Base-by-base conservation (phyloP, 2,888 invertebrate species). In the Leucophora obtusa region DNA sequence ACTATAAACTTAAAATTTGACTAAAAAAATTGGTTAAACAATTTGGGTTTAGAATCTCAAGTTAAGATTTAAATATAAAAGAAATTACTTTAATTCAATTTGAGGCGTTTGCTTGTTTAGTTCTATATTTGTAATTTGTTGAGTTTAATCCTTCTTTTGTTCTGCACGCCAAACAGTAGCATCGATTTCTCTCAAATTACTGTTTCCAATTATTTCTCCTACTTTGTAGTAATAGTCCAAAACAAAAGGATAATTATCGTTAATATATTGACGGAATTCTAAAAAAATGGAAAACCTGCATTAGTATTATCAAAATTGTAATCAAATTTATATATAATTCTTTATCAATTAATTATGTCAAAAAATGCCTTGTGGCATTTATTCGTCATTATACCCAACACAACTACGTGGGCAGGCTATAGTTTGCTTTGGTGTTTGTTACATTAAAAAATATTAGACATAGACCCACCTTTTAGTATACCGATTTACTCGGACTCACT, bases 191-290 rank as follows among this genome's bases (percentile, higher is more conserved):
- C 95, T 90, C 28, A 90, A 82, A 4, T 85, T 86, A 69, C 82
- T 88, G 65, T 92, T 90, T 0, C 93, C 92, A 10, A 94, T 83
- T 53, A 90, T 87, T 90, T 95, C 95, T 71, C 95, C 95, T 33
- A 94, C 85, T 84, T 90, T 90, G 88, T 96, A 96, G 89, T 94
- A 96, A 62, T 92, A 91, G 83, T 95, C 93, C 82, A 96, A 90
- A 38, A 93, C 87, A 86, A 90, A 91, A 65, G 94, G 94, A 88
- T 91, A 94, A 83, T 94, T 93, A 72, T 93, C 91, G 89, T 92
- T 91, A 89, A 94, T 92, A 87, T 93, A 94, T 84, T 92, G 91
- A 82, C 96, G 93, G 86, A 93, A 94, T 90, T 94, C 96, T 96
- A 38, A 11, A 11, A 11, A 38, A 38, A 38, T 3, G 11, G 14